phyloP scores from a whole-genome alignment of 2,797 vertebrate species.

The Graptemys geographica region DNA sequence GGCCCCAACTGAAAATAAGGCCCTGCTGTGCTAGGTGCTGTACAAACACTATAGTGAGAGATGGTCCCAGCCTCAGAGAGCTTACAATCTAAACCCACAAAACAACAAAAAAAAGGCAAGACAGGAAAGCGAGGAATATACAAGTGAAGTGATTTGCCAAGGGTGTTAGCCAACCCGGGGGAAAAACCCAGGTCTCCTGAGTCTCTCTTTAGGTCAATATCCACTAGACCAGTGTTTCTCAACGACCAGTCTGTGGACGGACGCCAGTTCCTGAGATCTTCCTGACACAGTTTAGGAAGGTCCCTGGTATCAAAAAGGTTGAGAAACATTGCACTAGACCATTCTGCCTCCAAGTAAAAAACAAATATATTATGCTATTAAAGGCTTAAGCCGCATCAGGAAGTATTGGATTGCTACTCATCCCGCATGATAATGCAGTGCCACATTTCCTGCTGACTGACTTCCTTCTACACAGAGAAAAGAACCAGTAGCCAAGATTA shows the following conservation, averaged over 20 bases:
- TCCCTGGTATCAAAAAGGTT: not conserved
- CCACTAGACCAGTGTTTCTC: not conserved
- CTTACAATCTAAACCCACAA: not conserved
- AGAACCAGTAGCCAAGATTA: not conserved
- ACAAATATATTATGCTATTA: not conserved
- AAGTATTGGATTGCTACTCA: not conserved
- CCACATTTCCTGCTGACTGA: not conserved
- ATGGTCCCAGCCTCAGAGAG: not conserved
- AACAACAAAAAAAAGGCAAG: not conserved
- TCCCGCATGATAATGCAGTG: not conserved
- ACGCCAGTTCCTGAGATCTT: not conserved
- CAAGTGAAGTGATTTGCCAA: not conserved
- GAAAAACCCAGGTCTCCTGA: not conserved
- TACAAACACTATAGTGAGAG: not conserved
- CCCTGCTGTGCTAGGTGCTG: not conserved
- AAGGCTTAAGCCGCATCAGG: not conserved
- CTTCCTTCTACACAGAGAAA: not conserved
- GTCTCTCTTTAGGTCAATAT: not conserved
- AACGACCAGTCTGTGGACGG: not conserved
- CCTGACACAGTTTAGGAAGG: too few relatives aligned
- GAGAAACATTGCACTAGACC: not conserved
- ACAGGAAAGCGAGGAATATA: not conserved
- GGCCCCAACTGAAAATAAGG: not conserved
- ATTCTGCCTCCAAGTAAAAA: not conserved
- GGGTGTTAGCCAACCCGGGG: not conserved